Evolutionary conservation across 2,113 vertebrate species (phyloP), one percentile per base, ranked within the genome.

Genomic region (Sus scrofa): DNA sequence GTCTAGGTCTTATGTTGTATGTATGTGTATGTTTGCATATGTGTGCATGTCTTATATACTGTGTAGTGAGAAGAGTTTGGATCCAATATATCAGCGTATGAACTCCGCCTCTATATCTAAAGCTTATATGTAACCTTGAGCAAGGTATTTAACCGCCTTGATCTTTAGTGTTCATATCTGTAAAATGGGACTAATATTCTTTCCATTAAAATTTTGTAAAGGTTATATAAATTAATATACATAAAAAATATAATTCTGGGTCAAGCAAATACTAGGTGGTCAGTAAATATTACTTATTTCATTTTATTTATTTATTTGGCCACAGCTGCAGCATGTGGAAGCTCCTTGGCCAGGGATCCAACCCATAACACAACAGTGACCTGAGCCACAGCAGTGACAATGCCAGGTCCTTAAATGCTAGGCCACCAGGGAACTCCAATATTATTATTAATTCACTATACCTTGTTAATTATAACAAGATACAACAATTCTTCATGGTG

Each of bases 391-490:
- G 44, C 44, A 44, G 44, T 44, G 44, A 44, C 44, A 44, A 44
- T 44, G 44, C 44, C 44, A 6, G 44, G 8, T 44, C 44, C 44
- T 44, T 44, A 44, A 44, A 6, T 44, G 44, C 44, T 44, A 44
- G 44, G 44, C 44, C 8, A 44, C 44, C 44, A 44, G 44, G 44
- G 44, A 8, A 44, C 8, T 6, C 44, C 8, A 8, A 44, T 44
- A 37, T 78, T 65, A 19, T 67, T 85, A 73, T 84, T 84, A 83
- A 39, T 13, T 91, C 7, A 34, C 89, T 60, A 52, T 54, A 37
- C 22, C 8, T 97, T 89, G 62, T 63, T 85, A 94, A 71, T 91
- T 71, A 39, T 37, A 91, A 83, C 14, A 94, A 67, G 44, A 88
- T 71, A 74, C 13, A 79, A 26, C 8, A 75, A 39, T 89, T 88